Evolutionary conservation across 2,888 invertebrate genomes (phyloP).

Genomic region (Theodoxus fluviatilis): DNA sequence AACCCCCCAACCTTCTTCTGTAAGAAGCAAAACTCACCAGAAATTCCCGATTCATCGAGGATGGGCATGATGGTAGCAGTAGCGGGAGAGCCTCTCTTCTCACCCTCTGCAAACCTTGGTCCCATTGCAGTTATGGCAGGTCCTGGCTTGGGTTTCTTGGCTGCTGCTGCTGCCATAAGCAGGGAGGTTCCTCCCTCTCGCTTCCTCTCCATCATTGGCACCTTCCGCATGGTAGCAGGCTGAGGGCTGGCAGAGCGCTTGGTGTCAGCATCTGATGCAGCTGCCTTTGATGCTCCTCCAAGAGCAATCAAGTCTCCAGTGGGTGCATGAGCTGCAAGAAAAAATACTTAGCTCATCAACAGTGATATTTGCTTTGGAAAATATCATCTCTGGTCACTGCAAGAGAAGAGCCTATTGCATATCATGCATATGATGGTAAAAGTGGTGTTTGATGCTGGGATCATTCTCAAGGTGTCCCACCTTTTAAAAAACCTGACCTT

Average conservation of each 20-base stretch:
- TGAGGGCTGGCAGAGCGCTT: constrained; percentile 35
- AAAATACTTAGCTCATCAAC: background rate
- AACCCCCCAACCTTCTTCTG: too few species aligned
- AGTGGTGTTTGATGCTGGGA: too few species aligned
- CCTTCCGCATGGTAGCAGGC: too few species aligned
- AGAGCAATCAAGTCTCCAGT: constrained; percentile 66
- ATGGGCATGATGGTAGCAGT: constrained; percentile 38
- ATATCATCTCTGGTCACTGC: too few species aligned
- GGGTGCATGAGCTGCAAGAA: constrained; percentile 40
- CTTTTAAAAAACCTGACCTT: too few species aligned
- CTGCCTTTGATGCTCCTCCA: constrained; percentile 45
- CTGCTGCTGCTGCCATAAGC: constrained; percentile 43
- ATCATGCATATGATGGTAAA: too few species aligned
- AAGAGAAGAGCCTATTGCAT: too few species aligned
- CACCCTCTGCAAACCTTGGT: constrained; percentile 43
- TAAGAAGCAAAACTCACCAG: too few species aligned
- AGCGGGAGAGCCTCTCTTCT: constrained; percentile 49
- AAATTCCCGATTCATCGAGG: constrained; percentile 73
- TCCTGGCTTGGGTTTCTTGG: constrained; percentile 64
- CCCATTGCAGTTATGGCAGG: constrained; percentile 59
- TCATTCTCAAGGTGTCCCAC: too few species aligned
- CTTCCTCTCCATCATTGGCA: constrained; percentile 72
- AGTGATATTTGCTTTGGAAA: too few species aligned
- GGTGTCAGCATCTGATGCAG: constrained; percentile 32
- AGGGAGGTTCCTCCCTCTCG: constrained; percentile 70